These are phyloP conservation scores for Cephus rjabovi DNA, from an alignment of 2,888 invertebrate species.

Conservation along the genomic window DNA sequence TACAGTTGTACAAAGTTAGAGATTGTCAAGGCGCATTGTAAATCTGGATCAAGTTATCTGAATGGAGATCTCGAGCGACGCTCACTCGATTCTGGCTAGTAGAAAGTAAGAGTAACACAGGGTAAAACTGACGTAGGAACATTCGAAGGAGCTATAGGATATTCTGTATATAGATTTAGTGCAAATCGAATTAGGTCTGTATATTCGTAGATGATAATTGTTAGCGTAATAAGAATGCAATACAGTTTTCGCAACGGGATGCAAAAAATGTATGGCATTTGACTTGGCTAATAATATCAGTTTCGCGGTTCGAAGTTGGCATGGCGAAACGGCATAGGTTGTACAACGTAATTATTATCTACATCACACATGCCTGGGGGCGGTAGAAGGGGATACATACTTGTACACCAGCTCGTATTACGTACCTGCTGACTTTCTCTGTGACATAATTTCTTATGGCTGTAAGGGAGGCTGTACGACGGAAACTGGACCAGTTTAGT, in stretches of 20 bases:
- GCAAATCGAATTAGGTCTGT: neutral
- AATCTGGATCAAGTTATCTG: neutral
- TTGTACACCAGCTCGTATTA: constrained; percentile 30
- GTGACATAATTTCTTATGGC: constrained; percentile 55
- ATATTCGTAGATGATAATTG: neutral
- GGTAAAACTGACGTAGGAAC: neutral
- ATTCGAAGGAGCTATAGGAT: neutral
- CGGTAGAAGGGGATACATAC: constrained; percentile 30
- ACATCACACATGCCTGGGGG: constrained; percentile 28
- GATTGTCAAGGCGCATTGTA: neutral
- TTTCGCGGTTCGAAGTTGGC: neutral
- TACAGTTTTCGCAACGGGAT: neutral
- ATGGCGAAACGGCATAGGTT: constrained; percentile 12
- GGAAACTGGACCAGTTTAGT: constrained; percentile 57
- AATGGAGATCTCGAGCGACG: neutral
- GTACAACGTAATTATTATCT: constrained; percentile 41
- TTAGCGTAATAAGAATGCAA: neutral
- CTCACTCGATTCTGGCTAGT: neutral
- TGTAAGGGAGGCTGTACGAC: constrained; percentile 41
- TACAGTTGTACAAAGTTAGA: neutral
- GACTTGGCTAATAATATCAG: neutral
- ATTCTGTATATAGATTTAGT: neutral
- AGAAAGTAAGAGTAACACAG: neutral
- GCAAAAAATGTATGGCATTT: neutral
- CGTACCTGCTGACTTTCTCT: constrained; percentile 49